Conservation (phyloP, 2,797 vertebrate species). For the Pseudochromis fuscus region DNA sequence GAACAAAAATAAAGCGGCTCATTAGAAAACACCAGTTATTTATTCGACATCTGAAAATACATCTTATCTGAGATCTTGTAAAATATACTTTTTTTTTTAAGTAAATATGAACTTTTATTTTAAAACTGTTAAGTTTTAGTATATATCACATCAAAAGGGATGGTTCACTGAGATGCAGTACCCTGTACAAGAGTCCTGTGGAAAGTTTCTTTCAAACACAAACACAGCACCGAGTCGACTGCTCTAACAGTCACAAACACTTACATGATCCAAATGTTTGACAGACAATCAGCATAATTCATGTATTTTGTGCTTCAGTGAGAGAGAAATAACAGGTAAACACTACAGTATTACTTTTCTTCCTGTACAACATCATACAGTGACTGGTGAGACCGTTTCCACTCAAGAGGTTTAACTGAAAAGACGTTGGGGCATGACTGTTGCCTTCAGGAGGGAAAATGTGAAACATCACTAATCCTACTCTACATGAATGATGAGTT, state of each 20-base stretch:
- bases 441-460: slow-evolving; percentile 19
- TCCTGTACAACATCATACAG: slow-evolving; percentile 54
- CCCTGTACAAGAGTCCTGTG: slow-evolving; percentile 70
- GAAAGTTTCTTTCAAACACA: slow-evolving; percentile 66
- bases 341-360: slow-evolving; percentile 44
- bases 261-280: slow-evolving; percentile 43
- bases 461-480: slow-evolving; percentile 25
- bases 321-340: slow-evolving; percentile 46
- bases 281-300: slow-evolving; percentile 46
- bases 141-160: slow-evolving; percentile 81
- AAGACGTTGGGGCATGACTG: slow-evolving; percentile 5
- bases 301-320: slow-evolving; percentile 49
- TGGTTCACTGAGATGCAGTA: slow-evolving; percentile 76
- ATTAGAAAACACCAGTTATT: slow-evolving; percentile 80
- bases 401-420: slow-evolving; percentile 14
- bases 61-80: slow-evolving; percentile 75
- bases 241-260: slow-evolving; percentile 49
- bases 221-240: slow-evolving; percentile 62
- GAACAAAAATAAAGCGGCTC: slow-evolving; percentile 9
- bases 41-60: slow-evolving; percentile 86
- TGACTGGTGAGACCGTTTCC: slow-evolving; percentile 33
- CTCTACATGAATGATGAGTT: slow-evolving; percentile 26
- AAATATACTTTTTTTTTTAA: slow-evolving; percentile 78
- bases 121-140: slow-evolving; percentile 71
- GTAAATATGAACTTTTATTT: slow-evolving; percentile 73